Evolutionary conservation across 35 echinoderm and acorn worm genomes (phyloP), one percentile per base, ranked within the genome.

Genomic region (Ptychodera flava): DNA sequence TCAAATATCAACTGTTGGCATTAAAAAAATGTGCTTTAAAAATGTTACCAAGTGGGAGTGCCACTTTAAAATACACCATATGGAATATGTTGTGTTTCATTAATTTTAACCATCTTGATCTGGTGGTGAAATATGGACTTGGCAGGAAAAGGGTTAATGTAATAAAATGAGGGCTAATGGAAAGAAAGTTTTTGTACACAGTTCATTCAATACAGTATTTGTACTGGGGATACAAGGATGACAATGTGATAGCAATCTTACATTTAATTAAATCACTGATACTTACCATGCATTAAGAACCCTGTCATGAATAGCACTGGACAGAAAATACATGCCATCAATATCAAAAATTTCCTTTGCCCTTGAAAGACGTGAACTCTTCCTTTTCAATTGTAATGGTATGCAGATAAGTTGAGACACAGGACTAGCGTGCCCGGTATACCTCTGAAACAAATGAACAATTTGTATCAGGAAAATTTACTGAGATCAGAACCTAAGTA

Each of bases 201-300:
- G n/a, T n/a, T 22, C 45, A 64, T 64, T 12, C 22, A 6, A 64
- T 64, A 22, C 22, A 64, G 6, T 64, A 64, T 64, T 22, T 12
- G 22, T 64, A 64, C 45, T 64, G 45, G 6, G 45, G 6, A 64
- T 64, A 64, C 45, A 64, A 6, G 22, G 45, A 64, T 22, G 22
- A 6, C 6, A 64, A 12, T 64, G 22, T 22, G 22, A 22, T 22
- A 12, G 6, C 45, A 64, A 6, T 64, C 22, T 64, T 22, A 64
- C 45, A 64, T 64, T 22, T 35, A 33, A 82, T 14, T 15, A 1
- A 2, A 31, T 77, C 0, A 33, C 16, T 16, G 1, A 52, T 34
- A 92, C 91, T 34, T 85, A 94, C 92, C 92, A 94, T 1, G 90
- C 80, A 88, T 94, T 94, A 1, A 94, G 77, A 16, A 90, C 85